Evolutionary conservation across 53 echinoderm and acorn worm species (phyloP).

Genomic region (Arbacia lixula): DNA sequence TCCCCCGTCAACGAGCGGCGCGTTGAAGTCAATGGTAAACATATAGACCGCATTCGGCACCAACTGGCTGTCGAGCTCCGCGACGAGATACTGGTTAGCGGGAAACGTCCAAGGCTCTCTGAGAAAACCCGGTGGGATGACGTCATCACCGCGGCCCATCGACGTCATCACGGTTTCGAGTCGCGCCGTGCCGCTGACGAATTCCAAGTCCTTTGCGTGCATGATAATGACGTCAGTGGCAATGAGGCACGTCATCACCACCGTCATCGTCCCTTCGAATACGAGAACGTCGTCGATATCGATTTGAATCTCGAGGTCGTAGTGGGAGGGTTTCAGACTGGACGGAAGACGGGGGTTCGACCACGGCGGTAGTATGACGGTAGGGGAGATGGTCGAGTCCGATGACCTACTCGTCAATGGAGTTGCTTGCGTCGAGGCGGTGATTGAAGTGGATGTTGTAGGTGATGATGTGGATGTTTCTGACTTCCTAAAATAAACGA

Average conservation of each 20-base stretch:
- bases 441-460: not conserved
- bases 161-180: constrained; percentile 23
- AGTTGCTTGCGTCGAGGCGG: not conserved
- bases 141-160: not conserved
- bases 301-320: constrained; percentile 66
- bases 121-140: constrained; percentile 21
- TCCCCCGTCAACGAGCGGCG: constrained; percentile 39
- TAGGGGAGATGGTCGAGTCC: not conserved
- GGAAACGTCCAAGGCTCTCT: constrained; percentile 54
- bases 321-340: constrained; percentile 56
- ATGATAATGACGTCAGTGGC: constrained; percentile 64
- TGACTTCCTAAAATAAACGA: no score
- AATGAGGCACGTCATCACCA: constrained; percentile 50
- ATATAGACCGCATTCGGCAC: constrained; percentile 44
- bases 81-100: constrained; percentile 73
- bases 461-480: not conserved
- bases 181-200: constrained; percentile 44
- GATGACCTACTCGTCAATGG: not conserved
- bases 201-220: constrained; percentile 64
- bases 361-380: constrained; percentile 60
- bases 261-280: constrained; percentile 64
- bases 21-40: constrained; percentile 57
- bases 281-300: constrained; percentile 56
- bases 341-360: constrained; percentile 64
- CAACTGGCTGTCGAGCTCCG: constrained; percentile 61